Evolutionary conservation across 2,113 vertebrate genomes (phyloP), one percentile per base, ranked within the genome.

Genomic region (Stegastes partitus): DNA sequence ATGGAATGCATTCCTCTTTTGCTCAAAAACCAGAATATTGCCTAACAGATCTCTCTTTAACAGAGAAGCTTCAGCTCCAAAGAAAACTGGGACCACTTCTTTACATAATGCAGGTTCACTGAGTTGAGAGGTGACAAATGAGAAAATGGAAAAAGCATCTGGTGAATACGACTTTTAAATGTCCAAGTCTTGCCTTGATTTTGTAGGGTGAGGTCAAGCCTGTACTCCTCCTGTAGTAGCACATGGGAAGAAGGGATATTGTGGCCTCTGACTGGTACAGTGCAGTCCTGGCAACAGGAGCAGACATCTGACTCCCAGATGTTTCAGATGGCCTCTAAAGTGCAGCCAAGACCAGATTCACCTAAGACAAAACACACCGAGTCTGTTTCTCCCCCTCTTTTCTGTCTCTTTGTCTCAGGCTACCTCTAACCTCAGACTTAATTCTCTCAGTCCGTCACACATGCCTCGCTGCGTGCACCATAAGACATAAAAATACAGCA

Each of bases 271-370:
- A 59, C 59, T 78, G 82, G 71, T 77, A 62, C 66, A 53, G 55
- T 25, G 63, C 42, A 42, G 26, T 70, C 50, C 80, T 68, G 76
- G 72, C 62, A 51, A 56, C 23, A 1, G 21, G 28, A 47, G 47
- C 61, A 61, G 63, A 88, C 93, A 93, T 92, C 87, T 93, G 93
- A 92, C 69, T 84, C 65, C 88, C 93, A 94, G 93, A 93, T 93
- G 93, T 92, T 84, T 75, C 55, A 37, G 73, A 72, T 28, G 8
- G 26, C 31, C 70, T 87, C 66, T 81, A 12, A 85, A 75, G 83
- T 79, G 67, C 63, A 72, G 83, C 85, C 92, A 84, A 75, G 55
- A 44, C 63, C 62, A 71, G 59, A 57, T 63, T 71, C 77, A 74
- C 57, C 72, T 64, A 45, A 57, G 65, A 59, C 69, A 78, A 72